These are phyloP conservation scores for Phycodurus eques DNA, from an alignment of 2,113 vertebrate species.

Conservation along the genomic window DNA sequence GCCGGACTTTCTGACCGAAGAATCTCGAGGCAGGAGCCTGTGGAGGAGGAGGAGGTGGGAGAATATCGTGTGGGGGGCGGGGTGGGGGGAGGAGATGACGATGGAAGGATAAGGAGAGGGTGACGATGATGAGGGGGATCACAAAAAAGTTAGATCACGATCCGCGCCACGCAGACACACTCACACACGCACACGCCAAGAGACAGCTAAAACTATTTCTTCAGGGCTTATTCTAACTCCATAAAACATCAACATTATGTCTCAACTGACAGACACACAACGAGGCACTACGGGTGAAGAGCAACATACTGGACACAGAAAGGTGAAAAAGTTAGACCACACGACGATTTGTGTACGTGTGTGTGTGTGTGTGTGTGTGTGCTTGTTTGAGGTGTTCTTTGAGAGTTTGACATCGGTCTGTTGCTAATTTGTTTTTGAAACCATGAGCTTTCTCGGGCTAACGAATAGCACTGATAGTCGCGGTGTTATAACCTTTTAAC, in stretches of 20 bases:
- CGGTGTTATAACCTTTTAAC: too few relatives aligned
- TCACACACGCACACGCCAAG: background rate
- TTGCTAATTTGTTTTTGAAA: background rate
- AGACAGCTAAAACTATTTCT: background rate
- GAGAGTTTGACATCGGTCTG: background rate
- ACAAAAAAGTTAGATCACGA: conserved; percentile 27
- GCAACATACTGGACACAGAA: conserved; percentile 1
- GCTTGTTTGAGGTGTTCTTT: background rate
- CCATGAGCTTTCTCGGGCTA: too few relatives aligned
- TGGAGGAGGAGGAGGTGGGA: background rate
- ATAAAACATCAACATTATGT: conserved; percentile 7
- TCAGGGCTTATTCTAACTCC: background rate
- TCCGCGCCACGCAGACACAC: background rate
- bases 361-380: background rate
- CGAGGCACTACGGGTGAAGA: background rate
- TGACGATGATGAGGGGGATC: conserved; percentile 33
- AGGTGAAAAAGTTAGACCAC: background rate
- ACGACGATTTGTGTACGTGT: background rate
- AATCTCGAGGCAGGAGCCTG: conserved; percentile 92
- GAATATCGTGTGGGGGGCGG: background rate
- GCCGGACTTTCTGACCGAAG: conserved; percentile 85
- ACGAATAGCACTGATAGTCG: too few relatives aligned
- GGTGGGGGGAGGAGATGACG: background rate
- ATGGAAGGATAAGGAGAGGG: conserved; percentile 3
- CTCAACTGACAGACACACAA: background rate